phyloP scores from a whole-genome alignment of 2,888 invertebrate species.

The Elmis aenea region DNA sequence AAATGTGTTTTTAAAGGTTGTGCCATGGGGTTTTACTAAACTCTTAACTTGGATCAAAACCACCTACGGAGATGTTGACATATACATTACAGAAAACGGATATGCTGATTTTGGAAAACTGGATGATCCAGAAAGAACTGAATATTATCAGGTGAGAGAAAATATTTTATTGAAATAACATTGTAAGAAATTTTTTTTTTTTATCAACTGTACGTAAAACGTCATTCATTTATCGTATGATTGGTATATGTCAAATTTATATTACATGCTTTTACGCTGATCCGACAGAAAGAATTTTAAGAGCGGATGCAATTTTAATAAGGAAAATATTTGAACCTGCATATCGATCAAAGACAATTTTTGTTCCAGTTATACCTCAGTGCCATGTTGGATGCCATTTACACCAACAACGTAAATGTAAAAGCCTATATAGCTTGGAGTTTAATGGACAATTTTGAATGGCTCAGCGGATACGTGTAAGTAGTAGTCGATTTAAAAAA shows the following conservation, averaged over 20 bases:
- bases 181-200: not conserved
- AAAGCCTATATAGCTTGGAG: conserved; percentile 34
- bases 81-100: not conserved
- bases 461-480: conserved; percentile 33
- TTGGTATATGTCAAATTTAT: too few relatives aligned
- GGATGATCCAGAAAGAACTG: conserved; percentile 44
- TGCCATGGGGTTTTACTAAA: not conserved
- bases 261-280: too few relatives aligned
- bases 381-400: conserved; percentile 28
- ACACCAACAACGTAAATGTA: conserved; percentile 29
- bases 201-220: not conserved
- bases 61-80: not conserved
- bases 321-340: too few relatives aligned
- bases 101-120: conserved; percentile 13
- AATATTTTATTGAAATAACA: too few relatives aligned
- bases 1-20: too few relatives aligned
- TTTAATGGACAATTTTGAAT: conserved; percentile 39
- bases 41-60: not conserved
- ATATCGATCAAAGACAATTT: too few relatives aligned
- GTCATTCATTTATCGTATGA: too few relatives aligned
- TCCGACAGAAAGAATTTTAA: too few relatives aligned
- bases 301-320: too few relatives aligned
- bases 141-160: conserved; percentile 37
- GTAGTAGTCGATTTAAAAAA: too few relatives aligned
- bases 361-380: conserved; percentile 30